Evolutionary conservation across 1,140 invertebrate species (phyloP).

Genomic region (Campoletis sonorensis): DNA sequence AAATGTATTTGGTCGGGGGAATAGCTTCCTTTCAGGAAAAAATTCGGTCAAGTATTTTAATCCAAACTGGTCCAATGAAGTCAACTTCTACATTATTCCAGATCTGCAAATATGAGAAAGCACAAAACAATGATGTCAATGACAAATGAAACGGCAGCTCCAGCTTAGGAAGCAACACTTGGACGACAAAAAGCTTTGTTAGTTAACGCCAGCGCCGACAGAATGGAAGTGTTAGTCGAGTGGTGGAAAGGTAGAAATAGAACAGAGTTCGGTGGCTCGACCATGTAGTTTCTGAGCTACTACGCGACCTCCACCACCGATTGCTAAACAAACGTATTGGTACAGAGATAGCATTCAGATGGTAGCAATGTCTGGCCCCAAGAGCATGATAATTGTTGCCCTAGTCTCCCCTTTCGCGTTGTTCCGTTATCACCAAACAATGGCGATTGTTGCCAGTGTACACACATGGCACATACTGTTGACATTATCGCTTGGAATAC

Average conservation of each 20-base stretch:
- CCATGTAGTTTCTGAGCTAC: background rate
- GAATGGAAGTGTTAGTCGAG: background rate
- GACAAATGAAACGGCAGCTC: too few species aligned
- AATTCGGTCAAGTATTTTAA: too few species aligned
- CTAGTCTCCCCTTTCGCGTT: background rate
- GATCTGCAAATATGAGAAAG: too few species aligned
- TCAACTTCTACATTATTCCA: too few species aligned
- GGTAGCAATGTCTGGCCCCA: background rate
- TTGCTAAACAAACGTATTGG: background rate
- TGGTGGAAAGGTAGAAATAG: background rate
- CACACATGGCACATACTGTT: background rate
- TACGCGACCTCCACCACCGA: background rate
- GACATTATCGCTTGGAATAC: background rate
- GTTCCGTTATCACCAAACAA: slow-evolving; percentile 13
- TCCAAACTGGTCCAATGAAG: too few species aligned
- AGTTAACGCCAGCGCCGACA: background rate
- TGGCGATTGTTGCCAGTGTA: background rate
- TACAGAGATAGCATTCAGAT: slow-evolving; percentile 4
- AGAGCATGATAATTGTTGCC: background rate
- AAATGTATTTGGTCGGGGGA: too few species aligned
- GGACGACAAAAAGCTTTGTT: background rate
- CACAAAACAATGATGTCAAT: too few species aligned
- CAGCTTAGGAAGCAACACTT: too few species aligned
- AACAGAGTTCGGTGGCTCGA: background rate
- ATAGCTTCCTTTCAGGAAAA: too few species aligned